Percentiles rank a stretch among this genome's conserved stretches.
Conservation (phyloP, 2,113 vertebrate species). For the Parotia lawesii region DNA sequence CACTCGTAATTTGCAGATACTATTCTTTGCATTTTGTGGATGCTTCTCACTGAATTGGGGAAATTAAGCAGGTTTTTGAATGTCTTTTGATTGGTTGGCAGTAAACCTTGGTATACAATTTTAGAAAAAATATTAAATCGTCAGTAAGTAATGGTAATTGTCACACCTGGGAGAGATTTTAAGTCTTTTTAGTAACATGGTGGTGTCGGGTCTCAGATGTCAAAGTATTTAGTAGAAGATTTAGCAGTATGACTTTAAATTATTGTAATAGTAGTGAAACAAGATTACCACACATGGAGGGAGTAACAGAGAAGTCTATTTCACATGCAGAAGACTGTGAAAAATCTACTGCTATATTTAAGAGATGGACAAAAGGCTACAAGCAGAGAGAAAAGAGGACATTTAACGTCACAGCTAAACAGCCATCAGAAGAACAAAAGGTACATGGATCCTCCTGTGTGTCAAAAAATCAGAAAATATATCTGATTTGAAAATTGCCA, state of each 20-base stretch:
- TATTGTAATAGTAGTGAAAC: slow-evolving; percentile 1
- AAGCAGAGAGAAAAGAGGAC: slow-evolving; percentile 11
- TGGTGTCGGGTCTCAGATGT: neutral
- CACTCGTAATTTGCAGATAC: neutral
- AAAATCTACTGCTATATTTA: neutral
- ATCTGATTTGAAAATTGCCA: neutral
- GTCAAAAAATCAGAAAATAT: neutral
- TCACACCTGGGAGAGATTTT: neutral
- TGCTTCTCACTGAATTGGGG: neutral
- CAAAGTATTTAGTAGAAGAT: slow-evolving; percentile 2
- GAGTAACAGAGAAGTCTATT: neutral
- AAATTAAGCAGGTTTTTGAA: slow-evolving; percentile 17
- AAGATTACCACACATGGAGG: neutral
- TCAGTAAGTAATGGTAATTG: neutral
- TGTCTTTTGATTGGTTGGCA: neutral
- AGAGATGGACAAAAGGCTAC: neutral
- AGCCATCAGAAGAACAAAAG: slow-evolving; percentile 17
- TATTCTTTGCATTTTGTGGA: slow-evolving; percentile 18
- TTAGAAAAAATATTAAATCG: neutral
- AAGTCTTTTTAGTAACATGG: neutral
- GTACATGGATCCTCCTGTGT: neutral
- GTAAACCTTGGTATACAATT: neutral
- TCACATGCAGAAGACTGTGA: neutral
- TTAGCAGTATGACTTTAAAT: slow-evolving; percentile 29
- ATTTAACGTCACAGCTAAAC: slow-evolving; percentile 12